phyloP scores from a whole-genome alignment of 2,888 invertebrate genomes.

The Bombyx huttoni region DNA sequence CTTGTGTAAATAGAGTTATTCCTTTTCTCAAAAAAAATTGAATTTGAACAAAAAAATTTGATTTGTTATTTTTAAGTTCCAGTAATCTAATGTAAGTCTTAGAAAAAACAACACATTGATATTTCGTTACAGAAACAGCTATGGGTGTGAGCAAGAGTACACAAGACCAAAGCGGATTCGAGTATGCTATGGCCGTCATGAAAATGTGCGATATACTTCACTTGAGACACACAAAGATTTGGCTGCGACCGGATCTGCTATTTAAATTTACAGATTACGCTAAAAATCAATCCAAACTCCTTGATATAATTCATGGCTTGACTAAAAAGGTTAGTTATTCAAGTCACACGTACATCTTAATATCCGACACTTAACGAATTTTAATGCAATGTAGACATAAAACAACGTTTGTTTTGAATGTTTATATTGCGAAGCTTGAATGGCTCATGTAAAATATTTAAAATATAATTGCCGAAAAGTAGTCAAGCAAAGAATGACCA shows the following conservation, averaged over 20 bases:
- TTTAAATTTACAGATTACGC: conserved; percentile 84
- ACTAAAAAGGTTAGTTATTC: conserved; percentile 77
- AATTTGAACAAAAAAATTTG: too few species aligned
- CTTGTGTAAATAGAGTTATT: too few species aligned
- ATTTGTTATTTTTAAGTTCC: not conserved
- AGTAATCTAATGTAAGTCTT: not conserved
- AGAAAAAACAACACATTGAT: not conserved
- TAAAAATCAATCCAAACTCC: conserved; percentile 80
- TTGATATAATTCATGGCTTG: conserved; percentile 83
- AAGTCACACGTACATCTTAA: conserved; percentile 2
- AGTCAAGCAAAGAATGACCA: too few species aligned
- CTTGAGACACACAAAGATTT: conserved; percentile 83
- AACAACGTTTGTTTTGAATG: not conserved
- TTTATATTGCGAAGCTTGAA: not conserved
- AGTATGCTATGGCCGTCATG: conserved; percentile 91
- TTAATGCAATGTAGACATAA: conserved; percentile 1
- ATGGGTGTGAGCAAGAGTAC: conserved; percentile 90
- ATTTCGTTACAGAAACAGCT: conserved; percentile 78
- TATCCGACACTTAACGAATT: conserved; percentile 1
- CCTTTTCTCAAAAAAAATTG: too few species aligned
- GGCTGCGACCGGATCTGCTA: conserved; percentile 82
- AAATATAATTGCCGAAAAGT: not conserved
- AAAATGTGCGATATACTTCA: conserved; percentile 91
- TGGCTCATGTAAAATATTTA: not conserved
- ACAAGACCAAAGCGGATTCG: conserved; percentile 85